These are phyloP conservation scores for Lithophane ornitopus DNA, from an alignment of 2,888 invertebrate species.

Conservation along the genomic window DNA sequence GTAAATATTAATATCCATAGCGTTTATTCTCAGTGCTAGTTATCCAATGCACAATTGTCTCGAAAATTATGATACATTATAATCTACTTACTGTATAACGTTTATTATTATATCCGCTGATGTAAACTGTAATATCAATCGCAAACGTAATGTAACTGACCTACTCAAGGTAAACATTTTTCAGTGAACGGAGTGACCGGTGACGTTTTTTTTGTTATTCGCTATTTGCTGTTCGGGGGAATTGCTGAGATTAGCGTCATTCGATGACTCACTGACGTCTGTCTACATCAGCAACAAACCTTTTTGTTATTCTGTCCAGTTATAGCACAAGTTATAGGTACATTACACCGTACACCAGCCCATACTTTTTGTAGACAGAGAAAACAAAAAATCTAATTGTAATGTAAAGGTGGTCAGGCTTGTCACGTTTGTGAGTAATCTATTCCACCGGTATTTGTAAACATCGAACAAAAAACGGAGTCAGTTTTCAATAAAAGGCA, in stretches of 20 bases:
- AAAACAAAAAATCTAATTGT: conserved; percentile 47
- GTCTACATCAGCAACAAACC: conserved; percentile 55
- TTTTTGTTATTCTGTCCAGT: conserved; percentile 33
- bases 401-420: conserved; percentile 32
- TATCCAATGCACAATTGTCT: not conserved
- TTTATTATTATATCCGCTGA: conserved; percentile 22
- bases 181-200: conserved; percentile 57
- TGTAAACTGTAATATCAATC: conserved; percentile 43
- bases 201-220: conserved; percentile 60
- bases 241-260: conserved; percentile 62
- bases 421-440: conserved; percentile 51
- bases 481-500: conserved; percentile 53
- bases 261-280: conserved; percentile 64
- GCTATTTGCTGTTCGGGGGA: conserved; percentile 63
- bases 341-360: conserved; percentile 2
- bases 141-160: conserved; percentile 65
- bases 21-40: conserved; percentile 2
- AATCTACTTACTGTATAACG: not conserved
- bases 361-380: conserved; percentile 25
- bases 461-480: conserved; percentile 35
- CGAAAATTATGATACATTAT: conserved; percentile 18
- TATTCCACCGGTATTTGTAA: conserved; percentile 44
- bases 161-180: conserved; percentile 66
- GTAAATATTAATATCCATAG: conserved; percentile 6
- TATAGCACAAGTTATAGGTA: not conserved